A percentile compares a stretch with the other conserved stretches of the same genome.
These are phyloP conservation scores for Coenobita brevimanus DNA, from an alignment of 1,140 invertebrate species.

Conservation along the genomic window DNA sequence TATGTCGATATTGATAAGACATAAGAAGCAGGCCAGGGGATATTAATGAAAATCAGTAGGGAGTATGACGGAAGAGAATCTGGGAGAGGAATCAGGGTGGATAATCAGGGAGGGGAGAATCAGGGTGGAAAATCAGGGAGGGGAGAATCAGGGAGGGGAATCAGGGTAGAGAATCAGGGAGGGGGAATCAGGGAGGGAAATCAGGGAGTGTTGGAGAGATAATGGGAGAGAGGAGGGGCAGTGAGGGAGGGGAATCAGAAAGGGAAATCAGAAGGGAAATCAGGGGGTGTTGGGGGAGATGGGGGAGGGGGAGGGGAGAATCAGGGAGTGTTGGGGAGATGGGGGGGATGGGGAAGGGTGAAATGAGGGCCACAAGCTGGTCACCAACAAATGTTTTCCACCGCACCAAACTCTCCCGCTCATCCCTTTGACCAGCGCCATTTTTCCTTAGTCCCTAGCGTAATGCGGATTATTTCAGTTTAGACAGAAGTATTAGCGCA, in stretches of 20 bases:
- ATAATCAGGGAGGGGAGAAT: no score
- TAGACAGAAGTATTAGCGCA: slow-evolving; percentile 40
- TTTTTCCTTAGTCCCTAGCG: slow-evolving; percentile 22
- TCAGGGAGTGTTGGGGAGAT: neutral
- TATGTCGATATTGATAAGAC: no score
- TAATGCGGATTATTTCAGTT: slow-evolving; percentile 41
- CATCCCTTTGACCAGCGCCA: neutral
- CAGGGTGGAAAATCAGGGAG: neutral
- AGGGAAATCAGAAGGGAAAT: neutral
- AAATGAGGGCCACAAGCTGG: no score
- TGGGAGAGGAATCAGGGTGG: no score
- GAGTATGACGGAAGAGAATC: no score
- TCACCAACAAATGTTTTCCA: no score
- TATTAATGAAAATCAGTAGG: no score
- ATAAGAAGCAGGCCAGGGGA: no score
- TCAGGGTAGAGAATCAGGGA: no score
- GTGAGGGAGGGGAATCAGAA: neutral
- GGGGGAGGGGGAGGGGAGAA: neutral
- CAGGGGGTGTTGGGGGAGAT: neutral
- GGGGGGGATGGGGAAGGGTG: neutral
- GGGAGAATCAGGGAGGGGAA: no score
- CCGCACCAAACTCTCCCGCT: no score
- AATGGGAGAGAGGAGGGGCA: neutral
- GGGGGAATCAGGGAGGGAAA: neutral
- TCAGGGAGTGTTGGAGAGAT: no score